Evolutionary conservation across 2,113 vertebrate genomes (phyloP), one percentile per base, ranked within the genome.

Genomic region (Litocranius walleri): DNA sequence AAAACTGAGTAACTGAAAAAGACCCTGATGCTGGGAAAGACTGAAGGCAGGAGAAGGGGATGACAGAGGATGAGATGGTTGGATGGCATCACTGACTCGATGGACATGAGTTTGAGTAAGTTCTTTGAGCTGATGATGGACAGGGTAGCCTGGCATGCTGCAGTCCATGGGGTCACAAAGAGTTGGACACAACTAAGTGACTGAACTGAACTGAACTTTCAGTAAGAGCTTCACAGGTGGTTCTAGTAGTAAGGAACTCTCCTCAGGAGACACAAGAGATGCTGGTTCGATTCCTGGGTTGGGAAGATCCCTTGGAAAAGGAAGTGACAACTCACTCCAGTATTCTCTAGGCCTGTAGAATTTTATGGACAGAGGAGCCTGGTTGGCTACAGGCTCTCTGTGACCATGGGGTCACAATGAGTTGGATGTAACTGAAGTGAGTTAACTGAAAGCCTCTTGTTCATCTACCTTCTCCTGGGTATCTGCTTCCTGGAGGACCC

Each of bases 171-270:
- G 64, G 17, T 71, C 2, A 0, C 9, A 71, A 71, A 71, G 64
- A 21, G 9, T 21, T 36, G 64, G n/a, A 21, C n/a, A 71, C 0
- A 17, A 71, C 17, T 21, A n/a, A 36, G 16, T 17, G n/a, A 71
- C 17, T 71, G 64, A 71, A 71, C 64, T 36, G 64, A 71, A 21
- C 9, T 71, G 64, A 36, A 11, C n/a, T 71, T 71, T 71, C 17
- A 71, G 17, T 67, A 67, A n/a, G 62, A 7, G 16, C 33, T 67
- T 67, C 16, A 7, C 62, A 67, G 33, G 16, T 67, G 33, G 62
- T 67, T 67, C 33, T 67, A 19, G 33, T 67, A 67, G 62, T 67
- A n/a, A 67, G 17, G 33, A n/a, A n/a, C 62, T 67, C 62, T 67
- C 33, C 33, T n/a, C 62, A 67, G 62, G 16, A 67, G 16, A 67